phyloP scores from a whole-genome alignment of 2,113 vertebrate species.

The Carassius auratus region DNA sequence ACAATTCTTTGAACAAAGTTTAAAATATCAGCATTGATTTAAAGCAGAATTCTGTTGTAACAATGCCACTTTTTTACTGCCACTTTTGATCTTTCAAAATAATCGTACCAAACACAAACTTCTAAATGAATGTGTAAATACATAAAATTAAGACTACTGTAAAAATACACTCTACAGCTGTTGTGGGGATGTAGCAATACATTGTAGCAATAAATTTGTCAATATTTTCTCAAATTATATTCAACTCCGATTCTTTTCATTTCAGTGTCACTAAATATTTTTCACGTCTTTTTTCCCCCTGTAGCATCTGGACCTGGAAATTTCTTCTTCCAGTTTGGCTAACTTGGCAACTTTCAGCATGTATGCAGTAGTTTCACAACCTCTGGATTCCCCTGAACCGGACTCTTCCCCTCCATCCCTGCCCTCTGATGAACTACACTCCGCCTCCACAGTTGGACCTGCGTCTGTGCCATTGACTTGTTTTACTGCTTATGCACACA shows the following conservation, averaged over 20 bases:
- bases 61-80: too few relatives aligned
- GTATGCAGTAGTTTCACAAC: conserved; percentile 54
- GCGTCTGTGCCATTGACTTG: conserved; percentile 77
- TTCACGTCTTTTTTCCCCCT: conserved; percentile 3
- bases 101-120: too few relatives aligned
- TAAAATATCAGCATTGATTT: too few relatives aligned
- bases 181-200: too few relatives aligned
- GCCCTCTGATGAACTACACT: background rate
- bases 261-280: background rate
- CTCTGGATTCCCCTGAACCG: conserved; percentile 33
- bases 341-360: conserved; percentile 65
- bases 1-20: too few relatives aligned
- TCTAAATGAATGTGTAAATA: too few relatives aligned
- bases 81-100: too few relatives aligned
- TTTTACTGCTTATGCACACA: conserved; percentile 66
- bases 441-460: conserved; percentile 70
- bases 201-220: background rate
- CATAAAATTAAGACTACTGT: too few relatives aligned
- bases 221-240: background rate
- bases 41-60: too few relatives aligned
- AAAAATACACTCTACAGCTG: background rate
- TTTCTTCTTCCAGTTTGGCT: conserved; percentile 99
- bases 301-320: conserved; percentile 96
- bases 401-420: conserved; percentile 32
- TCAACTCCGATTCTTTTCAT: background rate